These are phyloP conservation scores for Callyntrura sp. DNA, from an alignment of 2,888 invertebrate genomes.

Conservation along the genomic window DNA sequence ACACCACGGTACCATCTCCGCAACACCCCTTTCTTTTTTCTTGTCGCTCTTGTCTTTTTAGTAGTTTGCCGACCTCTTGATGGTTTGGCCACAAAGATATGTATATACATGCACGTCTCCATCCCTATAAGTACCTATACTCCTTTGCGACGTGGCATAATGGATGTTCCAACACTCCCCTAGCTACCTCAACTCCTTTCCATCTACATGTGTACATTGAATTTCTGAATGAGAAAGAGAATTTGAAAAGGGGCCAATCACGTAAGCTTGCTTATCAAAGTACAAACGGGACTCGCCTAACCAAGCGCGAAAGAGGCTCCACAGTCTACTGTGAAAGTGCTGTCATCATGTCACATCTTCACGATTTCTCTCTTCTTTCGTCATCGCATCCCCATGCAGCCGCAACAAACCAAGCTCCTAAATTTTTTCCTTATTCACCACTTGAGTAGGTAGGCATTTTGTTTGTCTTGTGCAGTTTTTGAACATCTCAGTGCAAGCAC, in stretches of 20 bases:
- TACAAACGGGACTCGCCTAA: background rate
- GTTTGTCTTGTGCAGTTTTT: background rate
- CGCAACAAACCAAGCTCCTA: too few species aligned
- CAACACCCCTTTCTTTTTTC: slow-evolving; percentile 2
- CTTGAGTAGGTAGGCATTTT: background rate
- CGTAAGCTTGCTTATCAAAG: slow-evolving; percentile 14
- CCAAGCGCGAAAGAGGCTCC: background rate
- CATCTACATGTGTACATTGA: slow-evolving; percentile 42
- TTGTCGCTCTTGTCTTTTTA: slow-evolving; percentile 19
- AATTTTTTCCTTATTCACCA: background rate
- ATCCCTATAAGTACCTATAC: slow-evolving; percentile 21
- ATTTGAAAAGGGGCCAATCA: slow-evolving; percentile 67
- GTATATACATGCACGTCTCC: background rate
- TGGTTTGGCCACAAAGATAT: slow-evolving; percentile 62
- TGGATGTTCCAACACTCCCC: slow-evolving; percentile 49
- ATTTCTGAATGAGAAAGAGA: slow-evolving; percentile 55
- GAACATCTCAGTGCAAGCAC: background rate
- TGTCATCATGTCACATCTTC: slow-evolving; percentile 2
- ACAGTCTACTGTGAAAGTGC: background rate
- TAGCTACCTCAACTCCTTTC: slow-evolving; percentile 42
- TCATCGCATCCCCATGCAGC: background rate
- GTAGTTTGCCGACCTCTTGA: slow-evolving; percentile 73
- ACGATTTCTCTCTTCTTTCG: background rate
- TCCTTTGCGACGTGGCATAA: slow-evolving; percentile 46
- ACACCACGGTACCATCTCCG: background rate